Percentiles rank a stretch among this genome's conserved stretches.
phyloP scores from a whole-genome alignment of 1,140 invertebrate species.

The Kradibia gibbosae region DNA sequence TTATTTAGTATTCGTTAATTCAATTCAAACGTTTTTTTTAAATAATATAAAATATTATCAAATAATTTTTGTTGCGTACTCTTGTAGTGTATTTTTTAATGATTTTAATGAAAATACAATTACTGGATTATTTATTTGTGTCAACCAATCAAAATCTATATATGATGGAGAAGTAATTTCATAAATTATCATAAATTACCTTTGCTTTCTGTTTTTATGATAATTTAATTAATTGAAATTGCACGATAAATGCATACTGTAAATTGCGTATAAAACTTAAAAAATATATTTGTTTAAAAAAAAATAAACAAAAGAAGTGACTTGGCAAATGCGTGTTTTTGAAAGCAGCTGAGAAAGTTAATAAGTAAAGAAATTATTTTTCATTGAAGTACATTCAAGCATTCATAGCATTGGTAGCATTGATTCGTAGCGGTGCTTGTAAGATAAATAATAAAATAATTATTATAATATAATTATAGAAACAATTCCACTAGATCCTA shows the following conservation, averaged over 20 bases:
- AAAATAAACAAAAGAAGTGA: background rate
- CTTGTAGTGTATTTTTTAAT: no score
- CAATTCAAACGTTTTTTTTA: background rate
- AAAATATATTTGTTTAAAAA: background rate
- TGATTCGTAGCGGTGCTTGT: background rate
- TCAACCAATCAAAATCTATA: background rate
- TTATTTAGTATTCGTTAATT: background rate
- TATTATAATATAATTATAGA: constrained; percentile 14
- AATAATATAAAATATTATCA: background rate
- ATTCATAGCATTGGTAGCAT: no score
- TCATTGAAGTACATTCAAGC: background rate
- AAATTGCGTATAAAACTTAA: background rate
- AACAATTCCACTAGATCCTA: constrained; percentile 36
- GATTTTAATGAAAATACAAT: no score
- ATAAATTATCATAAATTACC: background rate
- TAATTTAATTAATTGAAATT: background rate
- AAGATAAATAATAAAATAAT: constrained; percentile 8
- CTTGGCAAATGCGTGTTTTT: background rate
- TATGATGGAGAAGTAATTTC: background rate
- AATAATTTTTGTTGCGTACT: background rate
- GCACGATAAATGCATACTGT: background rate
- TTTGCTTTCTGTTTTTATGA: background rate
- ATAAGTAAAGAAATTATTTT: constrained; percentile 18
- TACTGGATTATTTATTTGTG: background rate
- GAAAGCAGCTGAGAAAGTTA: background rate